Conservation (phyloP, 2,888 invertebrate genomes). For the Cheiracanthium punctorium region DNA sequence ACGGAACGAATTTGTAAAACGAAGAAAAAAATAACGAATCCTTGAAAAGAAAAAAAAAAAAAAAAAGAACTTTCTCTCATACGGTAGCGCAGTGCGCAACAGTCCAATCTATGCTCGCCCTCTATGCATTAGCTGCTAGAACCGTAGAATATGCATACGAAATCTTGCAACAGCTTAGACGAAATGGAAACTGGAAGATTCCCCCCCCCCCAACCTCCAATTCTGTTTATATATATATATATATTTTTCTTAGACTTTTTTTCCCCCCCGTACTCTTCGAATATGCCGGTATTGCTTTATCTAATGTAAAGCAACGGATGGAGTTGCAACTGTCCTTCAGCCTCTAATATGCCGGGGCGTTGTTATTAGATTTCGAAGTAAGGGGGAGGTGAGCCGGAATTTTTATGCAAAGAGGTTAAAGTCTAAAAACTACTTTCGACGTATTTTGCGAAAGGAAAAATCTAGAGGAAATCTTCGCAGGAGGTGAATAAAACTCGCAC, state of each 20-base stretch:
- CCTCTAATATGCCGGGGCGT: constrained; percentile 53
- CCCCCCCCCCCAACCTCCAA: neutral
- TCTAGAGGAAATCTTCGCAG: constrained; percentile 35
- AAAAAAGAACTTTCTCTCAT: neutral
- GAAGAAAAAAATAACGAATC: neutral
- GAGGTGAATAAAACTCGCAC: constrained; percentile 57
- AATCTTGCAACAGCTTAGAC: constrained; percentile 64
- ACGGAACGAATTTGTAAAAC: constrained; percentile 23
- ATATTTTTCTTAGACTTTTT: constrained; percentile 11
- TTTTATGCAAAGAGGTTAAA: constrained; percentile 69
- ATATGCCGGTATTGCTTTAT: constrained; percentile 57
- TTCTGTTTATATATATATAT: constrained; percentile 11
- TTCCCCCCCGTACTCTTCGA: neutral
- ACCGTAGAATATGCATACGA: constrained; percentile 63
- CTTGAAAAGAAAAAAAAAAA: constrained; percentile 21
- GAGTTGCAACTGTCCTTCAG: constrained; percentile 25
- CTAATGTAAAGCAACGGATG: constrained; percentile 67
- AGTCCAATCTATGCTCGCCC: constrained; percentile 32
- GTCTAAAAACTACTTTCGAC: constrained; percentile 60
- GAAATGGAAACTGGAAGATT: constrained; percentile 49
- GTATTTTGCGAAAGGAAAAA: neutral
- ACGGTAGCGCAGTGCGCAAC: constrained; percentile 21
- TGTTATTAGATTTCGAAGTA: constrained; percentile 61
- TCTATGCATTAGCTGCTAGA: constrained; percentile 49
- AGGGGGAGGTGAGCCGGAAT: constrained; percentile 18